Evolutionary conservation across 1,140 invertebrate species (phyloP).

Genomic region (Harlomillsia oculata): DNA sequence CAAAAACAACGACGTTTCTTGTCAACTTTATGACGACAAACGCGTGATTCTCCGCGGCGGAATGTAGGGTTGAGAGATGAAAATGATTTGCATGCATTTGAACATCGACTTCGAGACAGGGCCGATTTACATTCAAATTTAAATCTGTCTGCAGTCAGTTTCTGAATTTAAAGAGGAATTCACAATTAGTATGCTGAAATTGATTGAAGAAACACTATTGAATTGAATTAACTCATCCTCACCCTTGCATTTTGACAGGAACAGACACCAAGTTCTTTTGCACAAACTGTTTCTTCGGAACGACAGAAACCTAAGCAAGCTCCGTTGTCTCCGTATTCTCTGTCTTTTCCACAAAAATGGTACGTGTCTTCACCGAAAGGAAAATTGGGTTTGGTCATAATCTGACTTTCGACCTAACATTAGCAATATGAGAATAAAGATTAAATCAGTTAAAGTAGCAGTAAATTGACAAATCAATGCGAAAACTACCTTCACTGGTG

Average conservation of each 20-base stretch:
- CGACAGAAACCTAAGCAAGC: slow-evolving; percentile 11
- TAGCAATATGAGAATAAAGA: too few relatives aligned
- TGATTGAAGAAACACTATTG: not conserved
- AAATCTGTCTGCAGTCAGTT: not conserved
- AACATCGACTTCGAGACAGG: slow-evolving; percentile 10
- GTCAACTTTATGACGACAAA: slow-evolving; percentile 5
- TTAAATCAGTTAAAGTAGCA: too few relatives aligned
- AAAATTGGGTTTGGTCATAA: not conserved
- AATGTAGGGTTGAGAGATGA: slow-evolving; percentile 8
- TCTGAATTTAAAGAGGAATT: not conserved
- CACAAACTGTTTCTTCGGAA: slow-evolving; percentile 6
- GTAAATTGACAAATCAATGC: too few relatives aligned
- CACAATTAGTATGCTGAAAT: not conserved
- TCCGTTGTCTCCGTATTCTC: not conserved
- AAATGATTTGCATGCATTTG: slow-evolving; percentile 18
- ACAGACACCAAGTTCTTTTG: slow-evolving; percentile 11
- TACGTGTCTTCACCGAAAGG: slow-evolving; percentile 8
- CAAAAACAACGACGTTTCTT: slow-evolving; percentile 14
- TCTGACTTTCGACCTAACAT: too few relatives aligned
- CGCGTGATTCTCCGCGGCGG: not conserved
- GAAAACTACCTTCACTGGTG: too few relatives aligned
- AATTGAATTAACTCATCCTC: not conserved
- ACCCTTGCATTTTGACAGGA: slow-evolving; percentile 11
- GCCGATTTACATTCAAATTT: slow-evolving; percentile 11
- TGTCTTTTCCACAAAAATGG: slow-evolving; percentile 13